A percentile compares a stretch with the other conserved stretches of the same genome.
Conservation (phyloP, 2,797 vertebrate genomes). For the Anguilla pacifica region DNA sequence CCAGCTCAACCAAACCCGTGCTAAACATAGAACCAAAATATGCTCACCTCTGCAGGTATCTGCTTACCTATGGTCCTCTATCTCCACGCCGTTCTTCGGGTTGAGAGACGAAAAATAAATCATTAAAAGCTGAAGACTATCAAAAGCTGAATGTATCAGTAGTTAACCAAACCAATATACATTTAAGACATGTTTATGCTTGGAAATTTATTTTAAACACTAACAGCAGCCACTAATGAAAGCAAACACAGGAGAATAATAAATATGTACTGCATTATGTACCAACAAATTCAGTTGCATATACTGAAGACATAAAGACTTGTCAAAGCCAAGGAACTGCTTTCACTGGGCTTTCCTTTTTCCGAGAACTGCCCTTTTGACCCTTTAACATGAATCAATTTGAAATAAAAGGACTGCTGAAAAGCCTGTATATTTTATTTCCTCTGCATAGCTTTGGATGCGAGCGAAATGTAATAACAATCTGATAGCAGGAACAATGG, state of each 20-base stretch:
- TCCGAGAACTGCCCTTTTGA: not conserved
- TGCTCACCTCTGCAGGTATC: constrained; percentile 37
- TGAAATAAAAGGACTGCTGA: not conserved
- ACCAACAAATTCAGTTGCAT: not conserved
- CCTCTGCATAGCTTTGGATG: not conserved
- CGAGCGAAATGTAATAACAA: not conserved
- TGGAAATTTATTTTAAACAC: not conserved
- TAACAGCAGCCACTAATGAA: not conserved
- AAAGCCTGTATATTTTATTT: not conserved
- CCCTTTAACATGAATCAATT: not conserved
- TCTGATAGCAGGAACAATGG: not conserved
- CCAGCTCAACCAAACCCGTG: constrained; percentile 25
- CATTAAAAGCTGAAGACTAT: not conserved
- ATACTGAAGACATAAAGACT: not conserved
- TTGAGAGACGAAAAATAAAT: not conserved
- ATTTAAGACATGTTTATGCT: not conserved
- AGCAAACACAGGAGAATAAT: not conserved
- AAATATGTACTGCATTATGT: not conserved
- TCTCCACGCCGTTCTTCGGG: not conserved
- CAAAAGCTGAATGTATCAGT: not conserved
- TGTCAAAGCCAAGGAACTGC: not conserved
- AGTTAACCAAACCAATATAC: not conserved
- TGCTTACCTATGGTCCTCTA: not conserved
- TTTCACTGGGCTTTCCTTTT: not conserved
- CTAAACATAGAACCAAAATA: constrained; percentile 33